phyloP scores from a whole-genome alignment of 2,113 vertebrate genomes.

The Equus quagga region DNA sequence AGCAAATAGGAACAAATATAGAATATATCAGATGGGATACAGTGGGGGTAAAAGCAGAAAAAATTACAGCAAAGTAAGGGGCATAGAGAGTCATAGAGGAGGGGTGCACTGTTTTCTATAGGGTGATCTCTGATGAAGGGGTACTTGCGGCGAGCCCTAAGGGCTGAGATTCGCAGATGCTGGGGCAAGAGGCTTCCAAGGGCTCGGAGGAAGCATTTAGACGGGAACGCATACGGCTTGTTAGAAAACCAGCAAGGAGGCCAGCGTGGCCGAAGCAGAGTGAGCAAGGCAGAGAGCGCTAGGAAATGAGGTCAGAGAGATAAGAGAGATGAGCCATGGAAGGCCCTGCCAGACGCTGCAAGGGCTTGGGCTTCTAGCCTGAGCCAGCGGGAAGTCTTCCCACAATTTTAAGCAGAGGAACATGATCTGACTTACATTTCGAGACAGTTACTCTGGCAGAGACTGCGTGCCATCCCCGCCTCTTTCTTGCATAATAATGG shows the following conservation, averaged over 20 bases:
- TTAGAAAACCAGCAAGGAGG: neutral
- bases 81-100: too few species aligned
- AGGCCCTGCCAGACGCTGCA: neutral
- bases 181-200: neutral
- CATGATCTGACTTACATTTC: neutral
- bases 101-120: neutral
- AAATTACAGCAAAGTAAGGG: neutral
- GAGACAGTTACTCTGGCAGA: neutral
- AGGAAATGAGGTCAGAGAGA: conserved; percentile 28
- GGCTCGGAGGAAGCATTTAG: neutral
- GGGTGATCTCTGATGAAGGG: neutral
- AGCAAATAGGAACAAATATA: neutral
- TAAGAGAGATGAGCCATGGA: neutral
- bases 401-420: neutral
- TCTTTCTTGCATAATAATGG: neutral
- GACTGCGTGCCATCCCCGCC: rapidly evolving
- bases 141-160: neutral
- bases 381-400: neutral
- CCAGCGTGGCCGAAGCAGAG: neutral
- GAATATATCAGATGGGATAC: neutral
- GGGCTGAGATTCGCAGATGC: neutral
- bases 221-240: neutral
- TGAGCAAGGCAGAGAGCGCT: neutral
- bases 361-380: neutral
- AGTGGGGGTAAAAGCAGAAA: neutral